phyloP scores from a whole-genome alignment of 2,797 vertebrate species.

The Macropus fuliginosus region DNA sequence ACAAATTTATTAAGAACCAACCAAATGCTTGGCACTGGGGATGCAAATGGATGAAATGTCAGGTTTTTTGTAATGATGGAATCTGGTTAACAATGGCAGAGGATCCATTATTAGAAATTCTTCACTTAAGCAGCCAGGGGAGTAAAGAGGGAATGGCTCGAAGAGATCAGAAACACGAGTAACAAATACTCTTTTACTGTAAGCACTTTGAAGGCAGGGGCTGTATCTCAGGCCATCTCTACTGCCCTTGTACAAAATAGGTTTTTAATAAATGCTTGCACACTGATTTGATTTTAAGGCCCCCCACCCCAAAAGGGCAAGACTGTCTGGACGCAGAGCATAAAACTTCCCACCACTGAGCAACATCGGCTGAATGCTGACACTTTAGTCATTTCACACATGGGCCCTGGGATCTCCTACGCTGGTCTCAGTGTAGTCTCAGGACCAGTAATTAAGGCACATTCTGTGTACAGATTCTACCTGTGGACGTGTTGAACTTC shows the following conservation, averaged over 20 bases:
- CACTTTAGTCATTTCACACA: background rate
- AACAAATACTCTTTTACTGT: background rate
- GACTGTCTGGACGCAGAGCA: background rate
- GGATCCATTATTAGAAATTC: background rate
- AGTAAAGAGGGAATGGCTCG: constrained; percentile 1
- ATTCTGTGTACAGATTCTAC: accelerated
- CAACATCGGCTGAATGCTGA: background rate
- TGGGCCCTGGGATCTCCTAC: background rate
- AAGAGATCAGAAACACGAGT: background rate
- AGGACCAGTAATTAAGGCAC: background rate
- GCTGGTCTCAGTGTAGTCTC: no score
- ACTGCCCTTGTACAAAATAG: background rate
- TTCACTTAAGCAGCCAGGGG: background rate
- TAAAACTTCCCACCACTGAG: background rate
- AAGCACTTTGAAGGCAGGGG: background rate
- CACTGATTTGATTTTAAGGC: background rate
- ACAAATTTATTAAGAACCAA: background rate
- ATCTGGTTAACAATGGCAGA: background rate
- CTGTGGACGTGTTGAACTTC: background rate
- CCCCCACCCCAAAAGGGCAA: background rate
- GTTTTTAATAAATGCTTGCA: background rate
- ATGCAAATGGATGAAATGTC: background rate
- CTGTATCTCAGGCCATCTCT: no score
- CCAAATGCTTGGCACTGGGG: background rate
- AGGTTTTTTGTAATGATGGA: background rate